A percentile compares a stretch with the other conserved stretches of the same genome.
Conservation (phyloP, 2,113 vertebrate species). For the Sapayoa aenigma region DNA sequence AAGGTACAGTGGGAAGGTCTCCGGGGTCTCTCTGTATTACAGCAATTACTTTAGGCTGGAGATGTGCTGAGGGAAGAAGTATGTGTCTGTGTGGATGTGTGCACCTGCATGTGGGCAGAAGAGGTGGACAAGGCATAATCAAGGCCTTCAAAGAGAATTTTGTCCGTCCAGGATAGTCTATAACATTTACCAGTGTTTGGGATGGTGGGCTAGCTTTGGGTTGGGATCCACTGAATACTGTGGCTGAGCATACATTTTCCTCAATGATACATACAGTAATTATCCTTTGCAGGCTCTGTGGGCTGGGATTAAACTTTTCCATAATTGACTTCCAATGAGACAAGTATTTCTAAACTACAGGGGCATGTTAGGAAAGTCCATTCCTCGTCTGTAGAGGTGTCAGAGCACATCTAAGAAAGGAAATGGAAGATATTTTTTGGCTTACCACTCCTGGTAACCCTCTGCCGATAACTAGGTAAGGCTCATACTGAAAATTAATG, state of each 20-base stretch:
- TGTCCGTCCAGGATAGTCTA: background rate
- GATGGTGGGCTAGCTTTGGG: background rate
- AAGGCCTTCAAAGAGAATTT: background rate
- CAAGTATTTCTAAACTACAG: background rate
- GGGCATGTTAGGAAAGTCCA: background rate
- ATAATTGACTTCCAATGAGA: background rate
- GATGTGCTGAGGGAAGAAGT: background rate
- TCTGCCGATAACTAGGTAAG: background rate
- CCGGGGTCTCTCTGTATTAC: background rate
- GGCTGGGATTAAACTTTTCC: background rate
- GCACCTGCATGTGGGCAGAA: fast-evolving
- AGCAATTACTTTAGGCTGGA: background rate
- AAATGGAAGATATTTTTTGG: background rate
- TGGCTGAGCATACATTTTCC: background rate
- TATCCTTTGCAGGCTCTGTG: background rate
- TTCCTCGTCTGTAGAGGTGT: background rate
- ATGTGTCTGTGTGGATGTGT: background rate
- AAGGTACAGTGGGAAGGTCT: background rate
- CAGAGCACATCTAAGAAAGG: background rate
- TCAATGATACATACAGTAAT: background rate
- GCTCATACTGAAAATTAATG: background rate
- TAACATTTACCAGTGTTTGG: background rate
- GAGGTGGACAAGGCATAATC: background rate
- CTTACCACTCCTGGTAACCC: background rate
- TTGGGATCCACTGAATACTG: background rate